Evolutionary conservation across 2,888 invertebrate genomes (phyloP), one percentile per base, ranked within the genome.

Genomic region (Iselma pallidipennis): DNA sequence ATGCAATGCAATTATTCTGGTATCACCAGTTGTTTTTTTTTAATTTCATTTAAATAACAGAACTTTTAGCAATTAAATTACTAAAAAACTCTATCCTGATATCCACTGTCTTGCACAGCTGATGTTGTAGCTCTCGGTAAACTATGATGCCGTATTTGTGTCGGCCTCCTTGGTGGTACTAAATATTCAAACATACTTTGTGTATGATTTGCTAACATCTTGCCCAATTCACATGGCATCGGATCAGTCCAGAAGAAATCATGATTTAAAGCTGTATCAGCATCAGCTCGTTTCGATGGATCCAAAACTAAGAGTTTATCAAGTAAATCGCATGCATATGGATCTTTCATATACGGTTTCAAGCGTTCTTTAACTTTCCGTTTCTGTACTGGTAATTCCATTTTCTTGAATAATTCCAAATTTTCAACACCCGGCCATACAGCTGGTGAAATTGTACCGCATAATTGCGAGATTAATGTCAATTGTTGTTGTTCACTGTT

Each of bases 161-260:
- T 88, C 0, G 88, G 85, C 75, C 94, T 76, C 75, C 95, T 74
- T 58, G 95, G 88, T 66, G 91, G 88, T 65, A 92, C 89, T 64
- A 96, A 83, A 81, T 92, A 97, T 79, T 98, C 97, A 79, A 97
- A 98, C 96, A 97, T 97, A 81, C 95, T 95, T 67, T 86, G 94
- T 66, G 89, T 91, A 84, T 93, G 92, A 74, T 94, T 94, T 0
- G 94, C 94, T 67, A 98, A 82, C 96, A 96, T 96, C 83, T 92
- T 92, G 55, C 89, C 91, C 31, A 95, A 83, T 77, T 95, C 95
- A 76, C 91, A 91, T 0, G 98, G 97, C 92, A 96, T 92, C 0
- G 99, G 98, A 79, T 97, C 96, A 4, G 92, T 93, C 96, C 96
- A 99, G 84, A 99, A 99, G 84, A 98, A 99, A 79, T 97, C 96